phyloP scores from a whole-genome alignment of 2,113 vertebrate genomes.

The Erpornis zantholeuca region DNA sequence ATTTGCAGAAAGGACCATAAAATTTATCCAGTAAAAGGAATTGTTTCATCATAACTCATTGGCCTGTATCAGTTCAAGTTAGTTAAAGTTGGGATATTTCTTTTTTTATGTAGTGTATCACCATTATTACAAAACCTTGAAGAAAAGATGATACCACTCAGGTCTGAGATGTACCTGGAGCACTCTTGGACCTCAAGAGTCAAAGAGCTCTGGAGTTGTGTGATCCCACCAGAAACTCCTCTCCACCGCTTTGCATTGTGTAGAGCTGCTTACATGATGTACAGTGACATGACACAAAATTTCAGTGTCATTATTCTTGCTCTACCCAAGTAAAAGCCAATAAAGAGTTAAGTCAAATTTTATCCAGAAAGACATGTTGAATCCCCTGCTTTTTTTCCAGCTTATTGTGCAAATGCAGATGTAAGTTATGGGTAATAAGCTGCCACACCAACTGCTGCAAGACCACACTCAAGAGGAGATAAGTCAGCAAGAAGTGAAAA shows the following conservation, averaged over 20 bases:
- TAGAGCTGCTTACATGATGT: background rate
- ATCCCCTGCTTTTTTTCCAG: background rate
- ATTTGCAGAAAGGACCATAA: background rate
- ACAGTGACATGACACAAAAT: background rate
- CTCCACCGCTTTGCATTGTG: background rate
- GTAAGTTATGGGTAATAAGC: background rate
- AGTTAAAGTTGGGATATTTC: background rate
- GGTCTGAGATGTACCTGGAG: background rate
- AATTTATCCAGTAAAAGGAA: background rate
- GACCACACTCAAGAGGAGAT: background rate
- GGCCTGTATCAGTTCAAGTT: background rate
- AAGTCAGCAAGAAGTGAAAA: background rate
- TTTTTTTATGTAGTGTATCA: background rate
- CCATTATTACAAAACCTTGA: background rate
- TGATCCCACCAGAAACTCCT: background rate
- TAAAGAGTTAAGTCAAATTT: background rate
- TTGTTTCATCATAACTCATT: background rate
- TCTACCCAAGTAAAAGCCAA: background rate
- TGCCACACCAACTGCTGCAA: background rate
- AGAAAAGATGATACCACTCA: background rate
- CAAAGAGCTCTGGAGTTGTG: background rate
- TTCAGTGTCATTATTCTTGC: background rate
- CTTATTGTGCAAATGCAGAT: background rate
- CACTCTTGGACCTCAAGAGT: background rate
- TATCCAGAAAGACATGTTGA: background rate